Base-by-base conservation (phyloP, 1,140 invertebrate genomes). In the Lasioglossum baleicum region DNA sequence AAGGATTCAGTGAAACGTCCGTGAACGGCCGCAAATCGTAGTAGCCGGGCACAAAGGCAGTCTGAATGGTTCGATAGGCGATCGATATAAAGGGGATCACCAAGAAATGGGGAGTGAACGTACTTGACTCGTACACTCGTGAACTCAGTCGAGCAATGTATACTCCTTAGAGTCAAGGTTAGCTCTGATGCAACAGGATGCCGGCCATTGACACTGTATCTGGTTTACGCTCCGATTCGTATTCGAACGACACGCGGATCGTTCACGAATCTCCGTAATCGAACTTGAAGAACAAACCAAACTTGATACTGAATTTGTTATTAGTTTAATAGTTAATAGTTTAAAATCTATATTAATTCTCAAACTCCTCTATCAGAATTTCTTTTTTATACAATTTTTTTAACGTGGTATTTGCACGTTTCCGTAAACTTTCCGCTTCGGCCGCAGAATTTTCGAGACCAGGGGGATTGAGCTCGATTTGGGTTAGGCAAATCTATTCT, bases 171-270 rank as follows among this genome's bases (percentile, higher is more conserved):
- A 92, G 90, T 92, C 89, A 92, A 91, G 90, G 90, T 88, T 92
- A 81, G 63, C 87, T 88, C 88, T 90, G 90, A 91, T 92, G 91
- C 91, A 92, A 92, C 91, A 92, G 91, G 90, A 92, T 89, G 85
- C 85, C 88, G 90, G 90, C 83, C 90, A 86, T 91, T 91, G 90
- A 90, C 90, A 80, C 84, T 73, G 13, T 53, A 7, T 58, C 31
- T 17, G 10, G 40, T 70, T 64, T 79, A 80, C 78, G 69, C 60
- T 35, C 53, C 75, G n/a, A 72, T 80, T 80, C 48, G 7, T 42
- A 64, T 42, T 63, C 61, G 60, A n/a, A 11, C 17, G 53, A 11
- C 70, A 35, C 5, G 22, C 44, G 35, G 8, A 15, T 35, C 22
- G 64, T 72, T 63, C 48, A 35, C 11, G 17, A 26, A 53, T 8